phyloP scores from a whole-genome alignment of 2,888 invertebrate genomes.

The Therioaphis trifolii region DNA sequence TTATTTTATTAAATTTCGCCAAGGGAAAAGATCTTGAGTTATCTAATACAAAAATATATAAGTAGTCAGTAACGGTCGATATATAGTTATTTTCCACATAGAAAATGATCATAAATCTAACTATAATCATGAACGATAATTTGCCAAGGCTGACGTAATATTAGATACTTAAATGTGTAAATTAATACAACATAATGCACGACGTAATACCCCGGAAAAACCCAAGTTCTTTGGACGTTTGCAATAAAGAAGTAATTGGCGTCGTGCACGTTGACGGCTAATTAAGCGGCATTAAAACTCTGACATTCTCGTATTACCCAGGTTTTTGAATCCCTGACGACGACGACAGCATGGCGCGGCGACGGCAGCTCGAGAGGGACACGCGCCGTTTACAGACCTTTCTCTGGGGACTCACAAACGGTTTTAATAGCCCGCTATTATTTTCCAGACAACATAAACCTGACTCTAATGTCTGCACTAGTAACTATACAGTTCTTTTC shows the following conservation, averaged over 20 bases:
- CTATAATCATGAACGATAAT: background rate
- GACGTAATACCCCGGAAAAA: background rate
- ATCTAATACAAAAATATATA: no score
- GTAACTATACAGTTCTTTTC: background rate
- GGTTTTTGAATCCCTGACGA: constrained; percentile 28
- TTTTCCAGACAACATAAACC: constrained; percentile 25
- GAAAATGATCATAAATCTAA: background rate
- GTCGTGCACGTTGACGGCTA: constrained; percentile 61
- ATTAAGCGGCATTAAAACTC: constrained; percentile 60
- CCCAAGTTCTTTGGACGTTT: constrained; percentile 5
- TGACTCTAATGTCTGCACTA: constrained; percentile 4
- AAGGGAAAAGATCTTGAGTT: no score
- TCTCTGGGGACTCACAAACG: constrained; percentile 52
- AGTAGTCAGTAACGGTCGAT: no score
- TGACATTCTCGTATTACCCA: constrained; percentile 61
- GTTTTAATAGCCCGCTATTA: constrained; percentile 57
- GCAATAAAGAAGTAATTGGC: constrained; percentile 53
- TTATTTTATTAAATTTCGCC: no score
- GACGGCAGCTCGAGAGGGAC: constrained; percentile 44
- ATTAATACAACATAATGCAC: background rate
- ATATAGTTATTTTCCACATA: no score
- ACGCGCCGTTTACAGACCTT: constrained; percentile 56
- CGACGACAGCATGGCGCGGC: no score
- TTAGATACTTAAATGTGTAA: background rate
- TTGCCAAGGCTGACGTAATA: background rate